Base-by-base conservation (phyloP, 2,888 invertebrate genomes). In the Busseola fusca region DNA sequence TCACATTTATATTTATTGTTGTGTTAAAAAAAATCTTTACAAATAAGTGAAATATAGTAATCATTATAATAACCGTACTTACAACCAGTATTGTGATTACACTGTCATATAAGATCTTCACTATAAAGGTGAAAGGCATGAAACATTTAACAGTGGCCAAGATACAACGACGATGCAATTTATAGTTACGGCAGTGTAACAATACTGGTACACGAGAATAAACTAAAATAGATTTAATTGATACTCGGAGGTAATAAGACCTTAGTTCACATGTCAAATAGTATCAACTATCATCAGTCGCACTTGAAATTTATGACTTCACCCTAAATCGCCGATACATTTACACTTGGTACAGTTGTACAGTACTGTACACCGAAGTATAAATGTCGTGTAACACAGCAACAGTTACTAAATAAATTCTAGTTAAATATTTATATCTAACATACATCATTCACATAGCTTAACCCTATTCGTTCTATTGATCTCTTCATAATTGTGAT, bases 181-280 rank as follows among this genome's bases (percentile, higher is more conserved):
- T 78, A 76, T 69, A 72, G 76, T 77, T 80, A 84, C 82, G 83
- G 76, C 87, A 90, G 90, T 90, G 91, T 88, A 91, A 90, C 84
- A 74, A 77, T 82, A 91, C 88, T 89, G 90, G 90, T 86, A 86
- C 86, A 80, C 85, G 79, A 82, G 84, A 87, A 85, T 87, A 90
- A 92, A 94, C 92, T 94, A 93, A 94, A 92, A 91, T 93, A 94
- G 81, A 90, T 92, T 94, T 92, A 93, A 95, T 95, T 93, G 95
- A 95, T 95, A 95, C 95, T 95, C 95, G 95, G 95, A 95, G 95
- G 95, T 95, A 95, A 95, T 94, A 93, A 93, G 92, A 95, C 92
- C 93, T 92, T 92, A 93, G 90, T 91, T 91, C 92, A 90, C 91
- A 91, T 91, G 90, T 91, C 92, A 90, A 90, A 92, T 87, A 93